Evolutionary conservation across 2,113 vertebrate species (phyloP).

Genomic region (Orientallactaga bullata): DNA sequence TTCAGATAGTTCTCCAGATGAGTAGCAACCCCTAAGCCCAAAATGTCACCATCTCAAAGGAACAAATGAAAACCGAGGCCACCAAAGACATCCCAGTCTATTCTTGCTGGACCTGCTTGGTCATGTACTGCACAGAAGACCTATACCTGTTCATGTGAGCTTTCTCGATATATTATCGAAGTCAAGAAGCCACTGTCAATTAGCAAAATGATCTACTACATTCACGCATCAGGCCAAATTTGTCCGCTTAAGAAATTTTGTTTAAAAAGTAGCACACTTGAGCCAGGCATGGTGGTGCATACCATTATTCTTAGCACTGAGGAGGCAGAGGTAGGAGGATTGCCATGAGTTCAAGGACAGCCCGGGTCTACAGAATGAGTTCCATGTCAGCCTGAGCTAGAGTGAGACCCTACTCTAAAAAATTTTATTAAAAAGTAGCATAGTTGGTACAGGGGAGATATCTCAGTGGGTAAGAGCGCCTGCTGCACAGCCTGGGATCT

Average conservation of each 20-base stretch:
- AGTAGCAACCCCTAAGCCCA: neutral
- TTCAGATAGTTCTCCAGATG: constrained; percentile 10
- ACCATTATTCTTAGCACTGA: too few species aligned
- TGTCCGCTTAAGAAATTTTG: neutral
- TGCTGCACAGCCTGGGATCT: too few species aligned
- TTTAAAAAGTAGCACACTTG: neutral
- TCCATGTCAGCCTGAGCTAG: too few species aligned
- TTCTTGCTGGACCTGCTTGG: neutral
- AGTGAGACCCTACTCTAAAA: too few species aligned
- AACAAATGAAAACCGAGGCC: neutral
- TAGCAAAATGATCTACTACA: neutral
- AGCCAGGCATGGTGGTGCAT: too few species aligned
- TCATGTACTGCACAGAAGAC: neutral
- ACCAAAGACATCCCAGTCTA: neutral
- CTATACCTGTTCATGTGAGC: neutral
- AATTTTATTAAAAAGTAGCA: too few species aligned
- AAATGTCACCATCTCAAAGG: constrained; percentile 1
- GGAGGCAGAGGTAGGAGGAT: too few species aligned
- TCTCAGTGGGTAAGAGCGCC: too few species aligned
- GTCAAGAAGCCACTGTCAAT: constrained; percentile 28
- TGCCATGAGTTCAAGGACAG: too few species aligned
- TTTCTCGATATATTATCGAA: neutral
- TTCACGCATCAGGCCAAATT: neutral
- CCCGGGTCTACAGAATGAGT: too few species aligned
- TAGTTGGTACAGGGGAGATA: too few species aligned